Evolutionary conservation across 2,797 vertebrate species (phyloP), one percentile per base, ranked within the genome.

Genomic region (Cyprinodon diabolis): DNA sequence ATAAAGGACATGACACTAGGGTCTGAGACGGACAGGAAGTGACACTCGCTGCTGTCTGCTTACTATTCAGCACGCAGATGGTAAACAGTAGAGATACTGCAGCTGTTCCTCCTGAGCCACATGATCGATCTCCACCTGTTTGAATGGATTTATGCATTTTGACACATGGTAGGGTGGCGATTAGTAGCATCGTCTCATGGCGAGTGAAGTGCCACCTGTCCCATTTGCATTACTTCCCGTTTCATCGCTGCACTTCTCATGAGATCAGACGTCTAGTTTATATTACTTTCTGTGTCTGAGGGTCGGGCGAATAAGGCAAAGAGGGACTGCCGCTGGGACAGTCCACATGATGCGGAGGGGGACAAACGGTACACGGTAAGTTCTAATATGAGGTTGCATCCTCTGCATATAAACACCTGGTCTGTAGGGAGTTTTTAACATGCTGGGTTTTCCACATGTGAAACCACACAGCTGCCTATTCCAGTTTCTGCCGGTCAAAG

Each of bases 291-390:
- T 77, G 78, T 12, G 77, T 86, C 74, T 80, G 81, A 81, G 84
- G 83, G 87, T 21, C 68, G 89, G 75, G 92, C 86, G 81, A 89
- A 91, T 93, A 94, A 94, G 93, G 92, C 93, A 93, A 91, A 90
- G 78, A 91, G 80, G 76, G 89, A 79, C 83, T 74, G 87, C 80
- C 88, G 17, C 65, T 0, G 14, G 35, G 87, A 84, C 89, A 85
- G 80, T 78, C 81, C 66, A 77, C 87, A 83, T 62, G 52, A 82
- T 74, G 84, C 77, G 66, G 82, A 76, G 83, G 68, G 76, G 75
- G 77, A 76, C 77, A 68, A 66, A 86, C 67, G 48, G 45, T 75
- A 84, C 78, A 71, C 76, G 84, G 83, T 79, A 74, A 76, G 68
- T 80, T 63, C 80, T 79, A 79, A 67, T 77, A 82, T 43, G 79